Base-by-base conservation (phyloP, 2,113 vertebrate species). In the Eptesicus fuscus region DNA sequence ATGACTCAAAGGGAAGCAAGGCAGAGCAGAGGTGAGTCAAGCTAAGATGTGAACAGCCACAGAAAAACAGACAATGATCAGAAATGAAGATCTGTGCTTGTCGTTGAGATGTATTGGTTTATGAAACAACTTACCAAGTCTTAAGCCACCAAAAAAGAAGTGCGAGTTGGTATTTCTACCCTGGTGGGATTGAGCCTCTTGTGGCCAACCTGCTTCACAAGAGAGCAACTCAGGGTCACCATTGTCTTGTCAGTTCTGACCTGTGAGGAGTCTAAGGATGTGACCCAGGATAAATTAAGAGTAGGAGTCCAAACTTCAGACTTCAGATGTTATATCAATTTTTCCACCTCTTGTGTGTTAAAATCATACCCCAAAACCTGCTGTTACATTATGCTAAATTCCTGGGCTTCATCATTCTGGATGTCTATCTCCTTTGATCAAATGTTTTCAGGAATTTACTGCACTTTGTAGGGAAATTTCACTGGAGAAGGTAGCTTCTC, bases 141-240 rank as follows among this genome's bases (percentile, higher is more conserved):
- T n/a, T 49, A 30, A 87, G 17, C n/a, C 49, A 63, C 49, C 25
- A 78, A 32, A 44, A 51, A 71, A 67, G 16, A 83, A 70, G 32
- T 32, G 70, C 42, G 28, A 88, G 35, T 59, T 47, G 16, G 18
- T 65, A 37, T 47, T 22, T 80, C 30, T 1, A 18, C 18, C 1
- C n/a, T 28, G 28, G 22, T 59, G 44, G 1, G 13, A 42, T 3
- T 18, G 17, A 44, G 5, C 12, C 16, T 78, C 30, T 9, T 25
- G 1, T 74, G 79, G 30, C 10, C 23, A 74, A 37, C 37, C 9
- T 12, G 14, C 18, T 71, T 63, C 12, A 44, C 25, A 35, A 51
- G 37, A 44, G 25, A 56, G 23, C 12, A 56, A n/a, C 40, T 53
- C 8, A 0, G 4, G 5, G 10, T 37, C 8, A 13, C 9, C 1